Evolutionary conservation across 1,140 invertebrate genomes (phyloP), one percentile per base, ranked within the genome.

Genomic region (Thaumatotibia leucotreta): DNA sequence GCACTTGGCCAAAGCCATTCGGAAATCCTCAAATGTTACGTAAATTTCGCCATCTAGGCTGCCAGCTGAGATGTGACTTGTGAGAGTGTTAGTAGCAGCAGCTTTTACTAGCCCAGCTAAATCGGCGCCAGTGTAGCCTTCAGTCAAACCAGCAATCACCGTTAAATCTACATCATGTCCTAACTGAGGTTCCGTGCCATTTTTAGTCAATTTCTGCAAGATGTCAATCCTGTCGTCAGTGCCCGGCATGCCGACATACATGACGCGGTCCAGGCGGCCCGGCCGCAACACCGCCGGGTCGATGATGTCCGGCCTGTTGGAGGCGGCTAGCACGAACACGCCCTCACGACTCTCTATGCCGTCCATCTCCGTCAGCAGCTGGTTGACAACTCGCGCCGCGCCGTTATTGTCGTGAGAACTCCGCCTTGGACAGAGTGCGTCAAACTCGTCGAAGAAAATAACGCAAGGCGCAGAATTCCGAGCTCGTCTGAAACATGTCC

Each of bases 361-460:
- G 87, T 99, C 98, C 98, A 99, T 99, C 93, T 99, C 99, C 0
- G 98, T 99, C 20, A 99, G 89, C 78, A 99, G 92, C 87, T 99
- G 98, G 89, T 99, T 99, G 0, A 99, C 98, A 17, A 99, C 96
- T 17, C 98, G 93, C 8, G 94, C 95, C 0, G 95, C 93, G 4
- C 94, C 94, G 72, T 93, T 93, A 69, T 94, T 92, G 92, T 96
- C 94, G 58, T 93, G 92, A 58, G 96, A 95, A 4, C 95, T 95
- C 82, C 98, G 92, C 77, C 96, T 96, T 0, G 98, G 98, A 88
- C 98, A 99, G 5, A 99, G 85, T 0, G 99, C 97, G 91, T 99
- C 99, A 69, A 99, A 94, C 91, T 99, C 99, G 87, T 99, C 99
- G 88, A 99, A 99, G 91, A 99, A 99, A 83, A 99, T 99, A 10